Base-by-base conservation (phyloP, 2,113 vertebrate genomes). In the Lepidothrix coronata region DNA sequence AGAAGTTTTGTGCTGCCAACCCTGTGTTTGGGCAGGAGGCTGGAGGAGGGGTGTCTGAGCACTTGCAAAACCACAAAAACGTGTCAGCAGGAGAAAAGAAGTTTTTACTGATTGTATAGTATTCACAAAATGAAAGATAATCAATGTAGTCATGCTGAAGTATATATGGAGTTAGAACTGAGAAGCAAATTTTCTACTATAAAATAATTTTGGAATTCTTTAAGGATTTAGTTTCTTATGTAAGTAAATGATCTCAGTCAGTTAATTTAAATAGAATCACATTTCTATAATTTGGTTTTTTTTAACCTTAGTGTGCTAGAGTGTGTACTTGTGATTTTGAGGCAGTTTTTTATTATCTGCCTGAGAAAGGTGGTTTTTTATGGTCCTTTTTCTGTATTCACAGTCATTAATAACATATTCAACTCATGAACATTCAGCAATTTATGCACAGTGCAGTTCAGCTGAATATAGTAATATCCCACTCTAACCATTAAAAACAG, bases 401-500 rank as follows among this genome's bases (percentile, higher is more conserved):
- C 51, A 61, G 66, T 77, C 73, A 65, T 71, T 94, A 91, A 83
- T 95, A 90, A 91, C 67, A 49, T 76, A 61, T 62, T 90, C 59
- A 83, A 12, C 22, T 30, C 39, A n/a, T 65, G 92, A 90, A 77
- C 0, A 0, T 85, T 83, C 85, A 80, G 67, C 37, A 11, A 92
- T 95, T 89, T 96, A 88, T 92, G 75, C 90, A 22, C 62, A 63
- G 33, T 74, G 73, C 58, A 87, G 65, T 83, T 91, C 46, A 70
- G 71, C 62, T 91, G 91, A 91, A 79, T 39, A 33, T 44, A 61
- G 0, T 74, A 63, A 82, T 86, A 78, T 65, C 44, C 74, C 23
- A 61, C 89, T 93, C 67, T 46, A 79, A 57, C 49, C 80, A 85
- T 83, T 92, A 92, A 89, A 96, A 92, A 57, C 84, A 81, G 79